Percentiles rank a stretch among this genome's conserved stretches.
These are phyloP conservation scores for Pandemis corylana DNA, from an alignment of 2,888 invertebrate genomes.

Conservation along the genomic window DNA sequence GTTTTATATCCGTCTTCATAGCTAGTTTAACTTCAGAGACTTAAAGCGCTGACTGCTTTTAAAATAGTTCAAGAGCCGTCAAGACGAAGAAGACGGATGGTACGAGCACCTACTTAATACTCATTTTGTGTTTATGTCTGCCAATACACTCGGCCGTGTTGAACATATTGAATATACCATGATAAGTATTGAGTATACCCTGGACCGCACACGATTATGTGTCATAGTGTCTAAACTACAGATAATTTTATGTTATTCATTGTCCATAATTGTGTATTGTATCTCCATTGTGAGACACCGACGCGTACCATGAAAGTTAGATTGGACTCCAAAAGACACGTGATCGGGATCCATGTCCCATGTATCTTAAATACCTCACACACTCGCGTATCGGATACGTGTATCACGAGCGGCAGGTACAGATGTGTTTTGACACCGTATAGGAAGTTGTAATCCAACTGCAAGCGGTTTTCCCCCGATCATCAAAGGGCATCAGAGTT, in stretches of 20 bases:
- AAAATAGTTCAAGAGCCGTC: constrained; percentile 53
- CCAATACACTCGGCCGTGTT: constrained; percentile 20
- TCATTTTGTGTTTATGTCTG: constrained; percentile 45
- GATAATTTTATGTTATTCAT: neutral
- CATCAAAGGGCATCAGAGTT: too few species aligned
- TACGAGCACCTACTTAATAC: constrained; percentile 45
- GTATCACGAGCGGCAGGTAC: too few species aligned
- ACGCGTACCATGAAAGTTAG: too few species aligned
- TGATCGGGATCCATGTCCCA: too few species aligned
- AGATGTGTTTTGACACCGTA: too few species aligned
- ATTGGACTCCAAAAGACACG: too few species aligned
- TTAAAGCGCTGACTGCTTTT: constrained; percentile 50
- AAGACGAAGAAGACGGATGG: constrained; percentile 54
- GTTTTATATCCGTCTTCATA: constrained; percentile 5
- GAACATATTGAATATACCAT: neutral
- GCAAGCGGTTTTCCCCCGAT: too few species aligned
- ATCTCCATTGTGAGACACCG: too few species aligned
- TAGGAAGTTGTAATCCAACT: too few species aligned
- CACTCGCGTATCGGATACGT: too few species aligned
- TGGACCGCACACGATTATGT: neutral
- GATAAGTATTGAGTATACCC: neutral
- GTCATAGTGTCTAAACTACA: neutral
- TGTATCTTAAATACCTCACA: too few species aligned
- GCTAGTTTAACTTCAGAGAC: constrained; percentile 34
- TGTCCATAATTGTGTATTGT: too few species aligned